Evolutionary conservation across 2,797 vertebrate species (phyloP), one percentile per base, ranked within the genome.

Genomic region (Sphenodon punctatus): DNA sequence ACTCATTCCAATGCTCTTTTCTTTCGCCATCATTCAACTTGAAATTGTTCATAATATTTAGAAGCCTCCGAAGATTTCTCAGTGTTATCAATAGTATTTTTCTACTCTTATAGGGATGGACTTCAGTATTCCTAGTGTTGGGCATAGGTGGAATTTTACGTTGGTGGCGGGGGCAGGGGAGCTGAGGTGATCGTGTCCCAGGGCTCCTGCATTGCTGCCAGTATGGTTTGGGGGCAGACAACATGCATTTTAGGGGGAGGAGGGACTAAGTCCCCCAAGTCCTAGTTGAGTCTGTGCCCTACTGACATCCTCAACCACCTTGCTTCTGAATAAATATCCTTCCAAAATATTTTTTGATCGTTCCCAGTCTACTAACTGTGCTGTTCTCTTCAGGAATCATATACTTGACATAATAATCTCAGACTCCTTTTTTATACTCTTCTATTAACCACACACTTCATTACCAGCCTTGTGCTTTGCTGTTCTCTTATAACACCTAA

Each of bases 281-380:
- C 51, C 20, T 55, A 42, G 71, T 56, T 61, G 27, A 39, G 15
- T 30, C 34, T 32, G n/a, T n/a, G n/a, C 45, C 67, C 56, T 32
- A 36, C 16, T 69, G 58, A 42, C 61, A 64, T 2, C 4, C 3
- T 14, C n/a, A 69, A 32, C 34, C 4, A 22, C 1, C 0, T 19
- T 51, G 23, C 17, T 39, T 73, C 22, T 58, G 56, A 64, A 30
- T 71, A 42, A 15, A n/a, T 83, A 91, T 73, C 13, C 5, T 17
- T 73, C 67, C 70, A 80, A 83, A 88, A 30, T 19, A 70, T 59
- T 79, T 48, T n/a, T 34, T 67, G 59, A 61, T 75, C 55, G n/a
- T 15, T 45, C 0, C 1, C 48, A 55, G 4, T 53, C 42, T 53
- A 43, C 78, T 69, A 63, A 69, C 38, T 73, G 36, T 65, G 16